phyloP scores from a whole-genome alignment of 2,888 invertebrate species.

The Agrenia bidenticulata region DNA sequence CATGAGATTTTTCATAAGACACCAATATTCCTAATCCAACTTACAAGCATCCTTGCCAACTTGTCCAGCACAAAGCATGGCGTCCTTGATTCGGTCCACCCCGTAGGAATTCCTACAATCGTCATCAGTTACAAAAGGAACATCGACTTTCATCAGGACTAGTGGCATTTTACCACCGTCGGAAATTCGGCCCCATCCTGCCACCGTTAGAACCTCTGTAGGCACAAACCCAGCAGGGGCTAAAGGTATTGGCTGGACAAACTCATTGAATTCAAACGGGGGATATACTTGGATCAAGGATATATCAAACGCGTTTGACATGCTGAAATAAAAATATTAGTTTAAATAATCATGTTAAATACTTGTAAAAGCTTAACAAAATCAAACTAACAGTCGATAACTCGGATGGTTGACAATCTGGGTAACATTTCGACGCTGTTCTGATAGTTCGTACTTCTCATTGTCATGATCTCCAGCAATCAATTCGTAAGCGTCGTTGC shows the following conservation, averaged over 20 bases:
- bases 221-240: background rate
- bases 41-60: constrained; percentile 16
- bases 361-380: no score
- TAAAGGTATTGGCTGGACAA: constrained; percentile 15
- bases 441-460: background rate
- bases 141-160: constrained; percentile 9
- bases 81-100: constrained; percentile 2
- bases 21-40: no score
- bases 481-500: background rate
- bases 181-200: constrained; percentile 16
- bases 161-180: background rate
- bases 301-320: constrained; percentile 13
- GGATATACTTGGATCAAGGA: constrained; percentile 11
- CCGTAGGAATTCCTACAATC: constrained; percentile 5
- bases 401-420: constrained; percentile 10
- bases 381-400: background rate
- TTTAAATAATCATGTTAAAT: no score
- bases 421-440: constrained; percentile 10
- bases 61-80: constrained; percentile 22
- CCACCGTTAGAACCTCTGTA: background rate
- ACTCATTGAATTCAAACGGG: constrained; percentile 23
- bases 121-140: constrained; percentile 15
- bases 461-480: constrained; percentile 22
- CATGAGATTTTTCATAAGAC: no score
- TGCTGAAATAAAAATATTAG: constrained; percentile 7